Base-by-base conservation (phyloP, 2,113 vertebrate species). In the Pterocles orientalis region DNA sequence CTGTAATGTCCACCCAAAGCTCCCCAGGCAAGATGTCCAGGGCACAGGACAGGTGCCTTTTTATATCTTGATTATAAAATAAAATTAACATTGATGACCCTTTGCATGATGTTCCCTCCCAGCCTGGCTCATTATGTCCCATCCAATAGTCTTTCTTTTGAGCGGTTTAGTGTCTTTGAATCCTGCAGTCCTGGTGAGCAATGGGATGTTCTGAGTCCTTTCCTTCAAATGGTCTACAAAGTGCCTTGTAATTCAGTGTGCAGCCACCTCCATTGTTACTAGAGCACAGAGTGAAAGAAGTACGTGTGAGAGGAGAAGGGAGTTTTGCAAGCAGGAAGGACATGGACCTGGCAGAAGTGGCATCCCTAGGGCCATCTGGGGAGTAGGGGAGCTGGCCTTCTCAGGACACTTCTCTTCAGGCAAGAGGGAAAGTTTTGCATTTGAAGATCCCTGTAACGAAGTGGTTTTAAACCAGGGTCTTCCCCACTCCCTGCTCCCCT, bases 341-440 rank as follows among this genome's bases (percentile, higher is more conserved):
- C 12, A 7, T 5, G 7, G 57, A 73, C 3, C 7, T 69, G 39
- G 14, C 53, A 65, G 65, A 85, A 17, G 24, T 57, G 34, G 45
- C 31, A 28, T 86, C 15, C 11, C 18, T 41, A 50, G 61, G 34
- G 29, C 20, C 12, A 18, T 19, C 6, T 43, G 51, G 10, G 17
- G 51, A 50, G 6, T 36, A 34, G 5, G n/a, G 29, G 53, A 65
- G 3, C 34, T 86, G 54, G 9, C 6, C 12, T 68, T 31, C 61
- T 82, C 1, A 1, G 29, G 39, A 18, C 8, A 68, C 2, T 10
- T 77, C 29, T 10, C 47, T 80, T 60, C 33, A 26, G 7, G 29
- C 34, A 54, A 45, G 68, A 72, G 76, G 36, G 43, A 48, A 94
- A 86, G 11, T 41, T 84, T 92, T 88, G 34, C 24, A 64, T 72